Conservation (phyloP, 2,797 vertebrate genomes). For the Lagodon rhomboides region DNA sequence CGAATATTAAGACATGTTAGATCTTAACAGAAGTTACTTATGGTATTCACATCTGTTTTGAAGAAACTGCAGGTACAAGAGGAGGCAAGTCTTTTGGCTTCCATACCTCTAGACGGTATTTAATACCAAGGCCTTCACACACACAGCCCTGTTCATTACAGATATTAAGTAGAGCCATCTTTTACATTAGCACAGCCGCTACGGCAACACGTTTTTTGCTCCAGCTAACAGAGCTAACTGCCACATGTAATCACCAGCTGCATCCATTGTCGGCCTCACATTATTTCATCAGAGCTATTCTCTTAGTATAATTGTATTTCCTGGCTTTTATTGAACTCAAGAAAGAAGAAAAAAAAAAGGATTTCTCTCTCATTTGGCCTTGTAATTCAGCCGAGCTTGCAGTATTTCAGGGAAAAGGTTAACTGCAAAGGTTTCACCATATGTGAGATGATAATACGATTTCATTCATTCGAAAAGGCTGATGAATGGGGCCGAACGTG, state of each 20-base stretch:
- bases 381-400: slow-evolving; percentile 5
- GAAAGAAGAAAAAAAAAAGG: slow-evolving; percentile 19
- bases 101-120: neutral
- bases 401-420: slow-evolving; percentile 21
- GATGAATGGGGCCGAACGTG: slow-evolving; percentile 7
- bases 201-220: slow-evolving; percentile 47
- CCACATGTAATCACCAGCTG: slow-evolving; percentile 10
- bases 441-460: neutral
- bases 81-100: neutral
- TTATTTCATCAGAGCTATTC: slow-evolving; percentile 24
- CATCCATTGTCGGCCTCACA: slow-evolving; percentile 12
- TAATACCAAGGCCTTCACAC: neutral
- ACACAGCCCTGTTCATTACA: neutral
- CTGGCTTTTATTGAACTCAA: slow-evolving; percentile 46
- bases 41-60: neutral
- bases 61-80: neutral
- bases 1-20: too few relatives aligned
- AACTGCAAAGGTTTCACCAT: neutral
- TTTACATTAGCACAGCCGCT: neutral
- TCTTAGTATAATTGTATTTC: slow-evolving; percentile 38
- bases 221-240: slow-evolving; percentile 15
- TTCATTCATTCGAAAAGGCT: neutral
- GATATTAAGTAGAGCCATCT: neutral
- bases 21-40: neutral
- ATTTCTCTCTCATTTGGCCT: slow-evolving; percentile 18